A percentile compares a stretch with the other conserved stretches of the same genome.
Evolutionary conservation across 2,888 invertebrate species (phyloP).

Genomic region (Smittia sp.): DNA sequence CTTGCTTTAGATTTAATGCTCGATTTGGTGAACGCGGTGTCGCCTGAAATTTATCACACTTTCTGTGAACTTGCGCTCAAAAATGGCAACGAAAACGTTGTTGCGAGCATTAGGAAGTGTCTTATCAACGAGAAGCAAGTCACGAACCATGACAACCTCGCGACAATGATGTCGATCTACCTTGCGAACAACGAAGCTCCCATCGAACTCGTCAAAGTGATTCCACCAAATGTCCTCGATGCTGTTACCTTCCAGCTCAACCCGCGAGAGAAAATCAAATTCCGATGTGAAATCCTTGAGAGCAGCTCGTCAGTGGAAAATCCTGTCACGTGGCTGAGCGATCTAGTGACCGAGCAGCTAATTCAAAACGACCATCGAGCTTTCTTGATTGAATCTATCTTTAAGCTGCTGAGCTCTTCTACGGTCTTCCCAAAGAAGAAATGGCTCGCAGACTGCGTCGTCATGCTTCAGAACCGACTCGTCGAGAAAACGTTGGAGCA

Average conservation of each 20-base stretch:
- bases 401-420: no score
- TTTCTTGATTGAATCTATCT: background rate
- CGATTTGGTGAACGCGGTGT: slow-evolving; percentile 58
- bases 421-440: slow-evolving; percentile 45
- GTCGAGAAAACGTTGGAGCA: background rate
- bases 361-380: background rate
- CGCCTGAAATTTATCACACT: slow-evolving; percentile 58
- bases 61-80: slow-evolving; percentile 57
- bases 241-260: background rate
- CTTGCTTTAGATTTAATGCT: slow-evolving; percentile 57
- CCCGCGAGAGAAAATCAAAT: background rate
- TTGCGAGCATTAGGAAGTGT: slow-evolving; percentile 43
- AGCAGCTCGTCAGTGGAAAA: slow-evolving; percentile 4
- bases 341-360: background rate
- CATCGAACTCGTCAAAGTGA: background rate
- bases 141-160: slow-evolving; percentile 45
- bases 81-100: slow-evolving; percentile 47
- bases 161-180: slow-evolving; percentile 36
- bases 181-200: background rate
- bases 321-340: slow-evolving; percentile 26
- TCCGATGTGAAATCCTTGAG: slow-evolving; percentile 30
- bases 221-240: slow-evolving; percentile 18
- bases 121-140: slow-evolving; percentile 43
- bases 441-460: slow-evolving; percentile 45
- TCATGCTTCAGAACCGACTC: background rate